These are phyloP conservation scores for Eupsittula cactorum DNA, from an alignment of 2,113 vertebrate species.

Conservation along the genomic window DNA sequence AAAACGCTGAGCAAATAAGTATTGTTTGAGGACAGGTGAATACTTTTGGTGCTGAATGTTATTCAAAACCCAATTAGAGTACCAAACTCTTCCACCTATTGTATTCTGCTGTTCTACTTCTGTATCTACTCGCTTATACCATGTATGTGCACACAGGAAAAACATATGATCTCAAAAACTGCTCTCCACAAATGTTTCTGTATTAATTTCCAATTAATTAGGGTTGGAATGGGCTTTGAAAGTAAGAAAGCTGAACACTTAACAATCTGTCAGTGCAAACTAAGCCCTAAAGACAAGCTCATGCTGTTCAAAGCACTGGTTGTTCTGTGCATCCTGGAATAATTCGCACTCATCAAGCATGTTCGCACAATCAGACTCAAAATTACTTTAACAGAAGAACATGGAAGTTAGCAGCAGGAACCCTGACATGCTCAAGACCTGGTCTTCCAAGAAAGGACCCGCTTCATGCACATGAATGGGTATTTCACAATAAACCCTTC, in stretches of 20 bases:
- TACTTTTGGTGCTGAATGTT: not conserved
- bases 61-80: not conserved
- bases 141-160: not conserved
- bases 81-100: not conserved
- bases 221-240: not conserved
- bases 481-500: not conserved
- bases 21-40: not conserved
- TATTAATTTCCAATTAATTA: conserved; percentile 20
- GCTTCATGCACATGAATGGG: not conserved
- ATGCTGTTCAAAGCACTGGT: not conserved
- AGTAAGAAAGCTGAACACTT: not conserved
- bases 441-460: not conserved
- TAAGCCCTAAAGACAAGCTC: conserved; percentile 25
- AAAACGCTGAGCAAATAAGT: not conserved
- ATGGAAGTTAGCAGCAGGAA: not conserved
- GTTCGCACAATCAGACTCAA: not conserved
- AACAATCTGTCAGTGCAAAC: not conserved
- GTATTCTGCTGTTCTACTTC: not conserved
- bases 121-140: not conserved
- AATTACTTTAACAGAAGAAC: conserved; percentile 25
- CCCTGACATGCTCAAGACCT: not conserved
- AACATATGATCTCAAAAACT: not conserved
- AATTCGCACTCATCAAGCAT: not conserved
- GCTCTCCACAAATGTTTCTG: not conserved
- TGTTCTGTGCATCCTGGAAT: conserved; percentile 1